Percentiles rank a stretch among this genome's conserved stretches.
phyloP scores from a whole-genome alignment of 2,888 invertebrate genomes.

The Caenorhabditis sulstoni region DNA sequence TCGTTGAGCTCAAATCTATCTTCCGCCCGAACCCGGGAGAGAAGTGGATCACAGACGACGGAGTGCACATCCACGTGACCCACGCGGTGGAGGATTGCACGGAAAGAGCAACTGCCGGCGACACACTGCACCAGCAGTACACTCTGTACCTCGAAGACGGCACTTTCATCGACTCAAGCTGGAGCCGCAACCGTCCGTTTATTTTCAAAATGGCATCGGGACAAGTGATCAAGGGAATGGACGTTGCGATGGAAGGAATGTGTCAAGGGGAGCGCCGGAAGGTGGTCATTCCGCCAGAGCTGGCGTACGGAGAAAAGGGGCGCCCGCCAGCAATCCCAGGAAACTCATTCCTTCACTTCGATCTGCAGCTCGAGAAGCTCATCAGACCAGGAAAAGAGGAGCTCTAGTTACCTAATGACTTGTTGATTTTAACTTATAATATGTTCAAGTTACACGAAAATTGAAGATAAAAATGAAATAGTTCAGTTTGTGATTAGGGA shows the following conservation, averaged over 20 bases:
- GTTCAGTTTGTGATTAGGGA: not conserved
- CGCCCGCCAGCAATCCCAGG: slow-evolving; percentile 75
- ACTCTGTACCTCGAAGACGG: slow-evolving; percentile 78
- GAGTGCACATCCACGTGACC: slow-evolving; percentile 76
- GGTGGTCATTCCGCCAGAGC: slow-evolving; percentile 77
- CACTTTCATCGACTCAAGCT: slow-evolving; percentile 76
- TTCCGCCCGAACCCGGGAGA: slow-evolving; percentile 80
- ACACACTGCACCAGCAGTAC: slow-evolving; percentile 79
- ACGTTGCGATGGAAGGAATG: slow-evolving; percentile 79
- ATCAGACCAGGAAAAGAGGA: slow-evolving; percentile 72
- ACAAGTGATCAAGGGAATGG: slow-evolving; percentile 77
- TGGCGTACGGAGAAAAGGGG: slow-evolving; percentile 78
- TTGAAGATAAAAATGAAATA: slow-evolving; percentile 5
- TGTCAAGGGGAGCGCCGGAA: slow-evolving; percentile 78
- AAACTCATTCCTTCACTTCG: slow-evolving; percentile 78
- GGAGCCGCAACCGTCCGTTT: slow-evolving; percentile 77
- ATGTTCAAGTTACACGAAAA: not conserved
- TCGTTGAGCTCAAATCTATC: slow-evolving; percentile 79
- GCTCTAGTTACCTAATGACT: slow-evolving; percentile 43
- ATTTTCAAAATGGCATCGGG: slow-evolving; percentile 75
- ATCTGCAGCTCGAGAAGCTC: slow-evolving; percentile 76
- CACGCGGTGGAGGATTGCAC: slow-evolving; percentile 76
- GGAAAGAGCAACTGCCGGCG: slow-evolving; percentile 71
- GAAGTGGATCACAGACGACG: slow-evolving; percentile 77
- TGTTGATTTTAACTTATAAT: not conserved